Evolutionary conservation across 2,113 vertebrate species (phyloP).

Genomic region (Campylorhamphus procurvoides): DNA sequence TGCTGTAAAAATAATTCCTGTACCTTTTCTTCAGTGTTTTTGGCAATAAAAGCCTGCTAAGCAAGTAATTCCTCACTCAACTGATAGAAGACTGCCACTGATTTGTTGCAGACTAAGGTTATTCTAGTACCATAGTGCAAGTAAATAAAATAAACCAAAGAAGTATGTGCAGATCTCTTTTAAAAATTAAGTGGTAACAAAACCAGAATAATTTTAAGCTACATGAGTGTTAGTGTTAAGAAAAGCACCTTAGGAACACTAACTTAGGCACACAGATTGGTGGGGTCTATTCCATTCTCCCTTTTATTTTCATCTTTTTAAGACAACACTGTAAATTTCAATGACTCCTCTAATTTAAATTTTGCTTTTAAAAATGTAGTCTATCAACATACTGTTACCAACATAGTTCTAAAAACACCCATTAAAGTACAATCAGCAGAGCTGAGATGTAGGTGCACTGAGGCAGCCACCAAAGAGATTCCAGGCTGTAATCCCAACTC

Average conservation of each 20-base stretch:
- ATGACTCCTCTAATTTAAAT: not conserved
- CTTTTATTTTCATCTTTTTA: not conserved
- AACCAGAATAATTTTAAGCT: not conserved
- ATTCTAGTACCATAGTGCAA: not conserved
- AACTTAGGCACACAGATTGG: too few species aligned
- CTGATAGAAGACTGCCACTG: not conserved
- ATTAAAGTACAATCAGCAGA: not conserved
- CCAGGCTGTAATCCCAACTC: not conserved
- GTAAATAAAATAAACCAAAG: not conserved
- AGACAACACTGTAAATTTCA: not conserved
- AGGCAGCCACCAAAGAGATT: not conserved
- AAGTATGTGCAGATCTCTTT: not conserved
- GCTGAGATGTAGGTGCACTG: not conserved
- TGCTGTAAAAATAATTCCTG: not conserved
- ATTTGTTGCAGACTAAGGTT: too few species aligned
- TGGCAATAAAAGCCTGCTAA: not conserved
- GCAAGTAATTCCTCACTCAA: not conserved
- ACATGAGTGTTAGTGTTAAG: accelerated
- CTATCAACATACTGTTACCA: not conserved
- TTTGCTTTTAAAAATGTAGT: not conserved
- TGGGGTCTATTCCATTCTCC: not conserved
- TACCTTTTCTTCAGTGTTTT: not conserved
- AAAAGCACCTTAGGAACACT: not conserved
- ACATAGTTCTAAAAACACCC: not conserved
- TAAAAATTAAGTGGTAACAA: not conserved